Percentiles rank a stretch among this genome's conserved stretches.
These are phyloP conservation scores for Nasonia longicornis DNA, from an alignment of 1,140 invertebrate species.

Conservation along the genomic window DNA sequence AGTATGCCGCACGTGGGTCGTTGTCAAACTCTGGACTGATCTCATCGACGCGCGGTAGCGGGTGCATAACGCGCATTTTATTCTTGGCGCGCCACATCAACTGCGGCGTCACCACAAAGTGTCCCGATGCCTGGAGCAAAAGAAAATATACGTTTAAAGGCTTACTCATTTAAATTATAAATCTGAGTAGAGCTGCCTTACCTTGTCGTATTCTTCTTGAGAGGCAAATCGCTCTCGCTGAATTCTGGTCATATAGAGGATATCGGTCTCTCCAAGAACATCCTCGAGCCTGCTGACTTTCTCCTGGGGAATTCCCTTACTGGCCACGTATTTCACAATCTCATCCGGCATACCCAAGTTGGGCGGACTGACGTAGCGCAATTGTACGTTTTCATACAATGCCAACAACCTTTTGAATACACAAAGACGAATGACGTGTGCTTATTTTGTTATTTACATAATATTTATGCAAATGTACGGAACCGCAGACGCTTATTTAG, in stretches of 20 bases:
- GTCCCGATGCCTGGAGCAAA: constrained; percentile 79
- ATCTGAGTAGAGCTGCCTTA: constrained; percentile 58
- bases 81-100: constrained; percentile 94
- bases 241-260: constrained; percentile 98
- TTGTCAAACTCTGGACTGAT: constrained; percentile 94
- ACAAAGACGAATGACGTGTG: constrained; percentile 12
- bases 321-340: constrained; percentile 82
- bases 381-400: constrained; percentile 85
- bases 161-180: no score
- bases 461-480: background rate
- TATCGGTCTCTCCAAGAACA: constrained; percentile 92
- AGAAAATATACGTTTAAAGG: background rate
- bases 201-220: constrained; percentile 88
- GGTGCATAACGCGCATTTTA: constrained; percentile 97
- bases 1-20: constrained; percentile 97
- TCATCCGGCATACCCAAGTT: constrained; percentile 91
- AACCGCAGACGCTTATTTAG: background rate
- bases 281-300: constrained; percentile 81
- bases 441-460: background rate
- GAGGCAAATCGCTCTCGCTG: constrained; percentile 92
- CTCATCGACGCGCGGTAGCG: constrained; percentile 93
- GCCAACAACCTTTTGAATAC: constrained; percentile 77
- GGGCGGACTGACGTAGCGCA: constrained; percentile 90
- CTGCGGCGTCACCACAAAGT: constrained; percentile 92
- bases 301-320: constrained; percentile 85